phyloP scores from a whole-genome alignment of 2,888 invertebrate species.

The Eristalis arbustorum region DNA sequence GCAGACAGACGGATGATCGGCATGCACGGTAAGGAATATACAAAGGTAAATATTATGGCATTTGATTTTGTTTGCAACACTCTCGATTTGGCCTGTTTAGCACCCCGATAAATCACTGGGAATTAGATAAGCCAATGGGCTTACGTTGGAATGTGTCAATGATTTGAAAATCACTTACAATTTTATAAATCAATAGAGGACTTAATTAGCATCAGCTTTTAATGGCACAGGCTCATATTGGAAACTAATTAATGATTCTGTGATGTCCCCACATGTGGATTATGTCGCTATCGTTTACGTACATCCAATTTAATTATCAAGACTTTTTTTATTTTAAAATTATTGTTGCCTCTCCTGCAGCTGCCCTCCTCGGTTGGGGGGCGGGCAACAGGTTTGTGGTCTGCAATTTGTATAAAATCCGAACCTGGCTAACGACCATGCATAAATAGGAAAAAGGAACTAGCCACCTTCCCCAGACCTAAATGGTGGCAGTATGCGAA shows the following conservation, averaged over 20 bases:
- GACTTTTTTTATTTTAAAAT: too few relatives aligned
- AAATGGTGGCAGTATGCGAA: too few relatives aligned
- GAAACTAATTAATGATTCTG: neutral
- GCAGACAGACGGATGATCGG: neutral
- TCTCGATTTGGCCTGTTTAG: slow-evolving; percentile 50
- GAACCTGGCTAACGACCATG: too few relatives aligned
- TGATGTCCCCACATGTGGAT: neutral
- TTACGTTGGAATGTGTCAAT: slow-evolving; percentile 41
- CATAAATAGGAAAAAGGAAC: too few relatives aligned
- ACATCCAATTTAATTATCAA: too few relatives aligned
- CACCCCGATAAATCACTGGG: slow-evolving; percentile 45
- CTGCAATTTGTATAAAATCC: too few relatives aligned
- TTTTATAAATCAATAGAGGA: slow-evolving; percentile 7
- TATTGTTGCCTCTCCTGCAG: too few relatives aligned
- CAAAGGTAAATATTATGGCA: slow-evolving; percentile 43
- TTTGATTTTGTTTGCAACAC: slow-evolving; percentile 65
- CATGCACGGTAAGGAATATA: slow-evolving; percentile 4
- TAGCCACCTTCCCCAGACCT: too few relatives aligned
- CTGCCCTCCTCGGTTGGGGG: too few relatives aligned
- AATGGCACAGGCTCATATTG: neutral
- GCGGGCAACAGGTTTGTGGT: too few relatives aligned
- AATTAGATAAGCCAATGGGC: slow-evolving; percentile 38
- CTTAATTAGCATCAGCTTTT: neutral
- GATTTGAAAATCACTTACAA: slow-evolving; percentile 56
- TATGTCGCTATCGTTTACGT: neutral